A percentile compares a stretch with the other conserved stretches of the same genome.
Evolutionary conservation across 2,797 vertebrate genomes (phyloP).

Genomic region (Anabacerthia variegaticeps): DNA sequence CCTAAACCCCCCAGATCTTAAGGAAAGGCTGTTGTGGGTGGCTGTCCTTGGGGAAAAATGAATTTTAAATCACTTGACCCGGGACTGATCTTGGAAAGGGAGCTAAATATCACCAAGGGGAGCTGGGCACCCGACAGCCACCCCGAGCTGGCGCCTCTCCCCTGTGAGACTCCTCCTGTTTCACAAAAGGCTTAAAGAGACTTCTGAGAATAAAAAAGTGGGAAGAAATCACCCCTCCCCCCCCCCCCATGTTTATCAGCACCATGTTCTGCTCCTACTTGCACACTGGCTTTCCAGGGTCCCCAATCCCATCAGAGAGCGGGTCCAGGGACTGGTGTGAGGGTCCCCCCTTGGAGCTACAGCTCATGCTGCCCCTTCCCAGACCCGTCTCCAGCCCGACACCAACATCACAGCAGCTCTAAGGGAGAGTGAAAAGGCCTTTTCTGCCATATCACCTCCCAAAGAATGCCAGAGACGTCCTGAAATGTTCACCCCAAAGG

Average conservation of each 20-base stretch:
- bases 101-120: background rate
- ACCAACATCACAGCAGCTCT: rapidly evolving
- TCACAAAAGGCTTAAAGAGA: background rate
- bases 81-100: background rate
- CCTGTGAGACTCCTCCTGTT: background rate
- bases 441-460: background rate
- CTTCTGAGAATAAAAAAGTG: background rate
- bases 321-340: rapidly evolving
- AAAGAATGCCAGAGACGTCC: background rate
- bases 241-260: background rate
- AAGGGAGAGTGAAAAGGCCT: background rate
- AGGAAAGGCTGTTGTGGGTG: background rate
- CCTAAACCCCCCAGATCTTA: background rate
- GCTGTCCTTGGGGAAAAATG: background rate
- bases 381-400: background rate
- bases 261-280: background rate
- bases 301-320: rapidly evolving
- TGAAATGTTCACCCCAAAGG: background rate
- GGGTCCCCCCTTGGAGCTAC: background rate
- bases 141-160: background rate
- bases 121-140: rapidly evolving
- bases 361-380: background rate
- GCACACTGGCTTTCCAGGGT: rapidly evolving
- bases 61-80: background rate
- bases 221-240: background rate